A percentile compares a stretch with the other conserved stretches of the same genome.
phyloP scores from a whole-genome alignment of 2,113 vertebrate genomes.

The Taxidea taxus region DNA sequence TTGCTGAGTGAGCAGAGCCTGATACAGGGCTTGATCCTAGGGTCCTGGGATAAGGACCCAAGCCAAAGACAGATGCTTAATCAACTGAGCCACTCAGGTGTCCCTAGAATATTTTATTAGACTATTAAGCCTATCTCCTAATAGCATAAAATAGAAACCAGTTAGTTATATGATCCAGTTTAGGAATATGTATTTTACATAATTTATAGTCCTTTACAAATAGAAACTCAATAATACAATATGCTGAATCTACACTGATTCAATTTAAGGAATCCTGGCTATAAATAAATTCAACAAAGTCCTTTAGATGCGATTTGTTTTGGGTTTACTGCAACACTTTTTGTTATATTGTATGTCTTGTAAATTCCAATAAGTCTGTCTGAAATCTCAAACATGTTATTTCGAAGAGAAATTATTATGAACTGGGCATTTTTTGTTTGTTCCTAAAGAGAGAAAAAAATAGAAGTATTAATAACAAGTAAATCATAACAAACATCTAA shows the following conservation, averaged over 20 bases:
- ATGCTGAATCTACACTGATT: neutral
- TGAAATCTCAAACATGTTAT: conserved; percentile 99
- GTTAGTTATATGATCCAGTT: neutral
- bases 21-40: neutral
- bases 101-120: conserved; percentile 19
- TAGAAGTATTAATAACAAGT: neutral
- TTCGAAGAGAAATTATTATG: conserved; percentile 97
- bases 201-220: conserved; percentile 36
- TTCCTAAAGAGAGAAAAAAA: conserved; percentile 85
- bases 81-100: neutral
- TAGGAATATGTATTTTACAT: conserved; percentile 39
- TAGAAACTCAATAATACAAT: neutral
- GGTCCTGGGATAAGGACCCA: neutral
- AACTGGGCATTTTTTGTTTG: conserved; percentile 99
- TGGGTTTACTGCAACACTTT: conserved; percentile 93
- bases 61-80: neutral
- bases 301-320: conserved; percentile 90
- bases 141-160: neutral
- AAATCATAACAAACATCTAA: neutral
- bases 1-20: no score
- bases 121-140: neutral
- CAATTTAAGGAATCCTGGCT: neutral
- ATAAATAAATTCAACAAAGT: conserved; percentile 69
- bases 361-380: conserved; percentile 97
- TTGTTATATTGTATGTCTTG: conserved; percentile 96